Evolutionary conservation across 2,113 vertebrate species (phyloP).

Genomic region (Peromyscus leucopus): DNA sequence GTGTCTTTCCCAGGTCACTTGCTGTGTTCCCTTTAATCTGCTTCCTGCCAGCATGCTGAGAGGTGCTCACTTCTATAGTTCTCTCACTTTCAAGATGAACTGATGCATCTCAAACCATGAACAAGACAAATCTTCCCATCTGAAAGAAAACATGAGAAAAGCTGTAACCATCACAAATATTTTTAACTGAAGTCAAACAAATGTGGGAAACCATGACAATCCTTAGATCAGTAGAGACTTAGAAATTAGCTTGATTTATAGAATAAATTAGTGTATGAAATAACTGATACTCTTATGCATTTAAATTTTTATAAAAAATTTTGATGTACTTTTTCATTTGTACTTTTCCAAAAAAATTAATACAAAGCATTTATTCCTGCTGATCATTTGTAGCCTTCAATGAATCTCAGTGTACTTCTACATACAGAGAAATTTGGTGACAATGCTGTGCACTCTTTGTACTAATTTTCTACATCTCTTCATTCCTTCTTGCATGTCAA

Average conservation of each 20-base stretch:
- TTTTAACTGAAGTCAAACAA: neutral
- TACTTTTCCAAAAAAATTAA: neutral
- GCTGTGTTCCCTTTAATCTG: neutral
- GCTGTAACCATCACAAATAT: neutral
- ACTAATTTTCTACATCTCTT: neutral
- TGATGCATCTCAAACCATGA: neutral
- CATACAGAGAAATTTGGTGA: neutral
- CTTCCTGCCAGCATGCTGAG: neutral
- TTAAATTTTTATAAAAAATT: neutral
- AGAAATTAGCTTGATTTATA: neutral
- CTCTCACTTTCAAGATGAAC: neutral
- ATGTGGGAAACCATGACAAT: neutral
- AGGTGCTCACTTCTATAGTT: fast-evolving
- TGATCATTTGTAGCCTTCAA: neutral
- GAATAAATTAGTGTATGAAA: neutral
- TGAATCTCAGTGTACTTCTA: neutral
- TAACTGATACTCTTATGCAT: neutral
- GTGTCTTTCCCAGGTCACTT: neutral
- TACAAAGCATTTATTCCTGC: neutral
- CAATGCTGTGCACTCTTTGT: neutral
- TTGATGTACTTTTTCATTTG: neutral
- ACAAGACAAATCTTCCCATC: neutral
- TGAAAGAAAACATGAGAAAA: neutral
- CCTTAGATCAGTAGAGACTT: neutral
- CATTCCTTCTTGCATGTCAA: neutral